Evolutionary conservation across 2,797 vertebrate species (phyloP), one percentile per base, ranked within the genome.

Genomic region (Melanotaenia parkinsoni): DNA sequence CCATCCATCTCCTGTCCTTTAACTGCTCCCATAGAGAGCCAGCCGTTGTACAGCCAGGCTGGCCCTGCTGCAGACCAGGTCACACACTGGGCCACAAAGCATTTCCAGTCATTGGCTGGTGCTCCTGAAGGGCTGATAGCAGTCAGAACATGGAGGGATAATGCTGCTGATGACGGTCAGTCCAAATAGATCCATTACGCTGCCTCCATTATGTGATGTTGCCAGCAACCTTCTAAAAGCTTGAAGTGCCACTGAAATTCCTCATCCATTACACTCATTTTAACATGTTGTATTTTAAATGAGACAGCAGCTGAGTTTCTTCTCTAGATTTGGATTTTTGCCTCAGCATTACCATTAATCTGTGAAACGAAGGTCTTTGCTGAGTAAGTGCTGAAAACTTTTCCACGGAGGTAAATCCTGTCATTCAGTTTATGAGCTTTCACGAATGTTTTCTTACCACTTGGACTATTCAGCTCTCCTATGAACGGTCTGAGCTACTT

Each of bases 181-280:
- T 68, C 62, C 24, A 86, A 82, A 86, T 73, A 72, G 50, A 16
- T 37, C 77, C 76, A 83, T 87, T 85, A 89, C 72, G 14, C 63
- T 70, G 70, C 54, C 54, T 67, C 22, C 5, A 67, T 82, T 84
- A 74, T 63, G 13, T 22, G 73, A 80, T 68, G 63, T 20, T 3
- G 50, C 13, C 50, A 4, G 51, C 30, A 70, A 76, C 62, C 43
- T 67, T 32, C 61, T 77, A 47, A 72, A 32, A 5, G 32, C 32
- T 32, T 32, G 32, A 32, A 32, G 32, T 32, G 32, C 32, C 32
- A 32, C 6, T 32, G 6, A 7, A 58, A 71, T 63, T 57, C 37
- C 64, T 65, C 37, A 33, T 58, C 45, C 57, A 69, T 72, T 45
- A 73, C 5, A 56, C 22, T 22, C n/a, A 38, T 61, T 70, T n/a